Evolutionary conservation across 2,797 vertebrate species (phyloP).

Genomic region (Phataginus tricuspis): DNA sequence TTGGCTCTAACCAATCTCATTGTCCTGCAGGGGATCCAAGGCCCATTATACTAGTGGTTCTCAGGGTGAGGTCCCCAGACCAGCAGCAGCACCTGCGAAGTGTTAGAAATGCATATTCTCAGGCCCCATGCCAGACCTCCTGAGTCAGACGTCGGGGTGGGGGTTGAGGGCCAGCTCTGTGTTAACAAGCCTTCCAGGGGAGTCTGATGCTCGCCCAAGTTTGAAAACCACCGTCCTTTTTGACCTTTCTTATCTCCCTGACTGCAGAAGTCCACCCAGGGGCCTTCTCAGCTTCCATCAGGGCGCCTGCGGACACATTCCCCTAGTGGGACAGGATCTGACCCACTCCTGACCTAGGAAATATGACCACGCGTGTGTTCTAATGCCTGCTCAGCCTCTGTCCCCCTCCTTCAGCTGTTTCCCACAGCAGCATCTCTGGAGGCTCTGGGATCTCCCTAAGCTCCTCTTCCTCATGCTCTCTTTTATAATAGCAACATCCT

Average conservation of each 20-base stretch:
- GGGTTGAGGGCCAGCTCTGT: background rate
- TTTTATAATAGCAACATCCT: background rate
- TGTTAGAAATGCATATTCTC: background rate
- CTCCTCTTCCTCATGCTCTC: background rate
- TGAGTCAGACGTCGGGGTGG: background rate
- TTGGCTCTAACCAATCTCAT: background rate
- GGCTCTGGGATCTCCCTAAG: background rate
- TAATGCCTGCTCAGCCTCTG: background rate
- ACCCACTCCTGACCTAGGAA: background rate
- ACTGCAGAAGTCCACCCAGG: no score
- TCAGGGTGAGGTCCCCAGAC: background rate
- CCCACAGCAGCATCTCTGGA: background rate
- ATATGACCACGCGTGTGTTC: background rate
- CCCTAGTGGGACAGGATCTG: background rate
- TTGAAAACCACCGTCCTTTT: background rate
- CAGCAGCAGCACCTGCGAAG: background rate
- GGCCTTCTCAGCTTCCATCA: rapidly evolving
- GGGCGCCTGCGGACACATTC: rapidly evolving
- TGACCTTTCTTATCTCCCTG: background rate
- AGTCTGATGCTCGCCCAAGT: background rate
- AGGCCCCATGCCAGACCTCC: no score
- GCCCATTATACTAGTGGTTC: background rate
- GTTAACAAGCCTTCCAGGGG: background rate
- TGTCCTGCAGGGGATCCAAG: background rate
- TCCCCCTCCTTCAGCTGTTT: background rate